Conservation (phyloP, 1,140 invertebrate genomes). For the Drosophila pruinosa region DNA sequence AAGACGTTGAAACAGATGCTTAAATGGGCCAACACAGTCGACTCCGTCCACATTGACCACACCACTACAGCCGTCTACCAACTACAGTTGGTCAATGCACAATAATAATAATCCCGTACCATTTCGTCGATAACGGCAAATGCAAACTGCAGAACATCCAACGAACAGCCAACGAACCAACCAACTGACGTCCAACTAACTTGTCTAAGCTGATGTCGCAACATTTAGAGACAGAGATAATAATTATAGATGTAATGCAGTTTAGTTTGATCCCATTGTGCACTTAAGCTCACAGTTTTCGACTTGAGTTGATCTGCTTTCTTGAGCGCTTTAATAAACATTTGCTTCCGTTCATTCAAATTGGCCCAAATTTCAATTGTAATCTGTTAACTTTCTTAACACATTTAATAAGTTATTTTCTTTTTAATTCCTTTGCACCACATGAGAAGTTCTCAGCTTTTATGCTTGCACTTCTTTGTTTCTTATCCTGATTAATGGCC, state of each 20-base stretch:
- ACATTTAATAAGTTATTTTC: not conserved
- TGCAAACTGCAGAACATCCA: constrained; percentile 2
- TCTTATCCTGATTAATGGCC: not conserved
- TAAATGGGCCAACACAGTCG: not conserved
- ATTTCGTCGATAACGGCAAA: constrained; percentile 11
- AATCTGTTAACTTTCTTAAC: not conserved
- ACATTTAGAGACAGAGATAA: not conserved
- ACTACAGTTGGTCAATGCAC: constrained; percentile 20
- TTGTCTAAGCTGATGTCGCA: not conserved
- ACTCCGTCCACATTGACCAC: too few relatives aligned
- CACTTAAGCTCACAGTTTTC: too few relatives aligned
- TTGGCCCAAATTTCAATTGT: not conserved
- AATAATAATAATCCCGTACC: not conserved
- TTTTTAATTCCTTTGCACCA: not conserved
- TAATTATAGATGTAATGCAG: not conserved
- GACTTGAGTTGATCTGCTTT: too few relatives aligned
- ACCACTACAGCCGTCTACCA: not conserved
- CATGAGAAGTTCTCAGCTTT: not conserved
- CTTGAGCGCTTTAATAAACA: too few relatives aligned
- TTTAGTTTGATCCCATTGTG: not conserved
- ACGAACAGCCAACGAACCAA: not conserved
- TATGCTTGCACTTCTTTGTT: not conserved
- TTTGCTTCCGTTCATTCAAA: too few relatives aligned
- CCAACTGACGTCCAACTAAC: not conserved
- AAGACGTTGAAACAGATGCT: constrained; percentile 24